Conservation (phyloP, 2,888 invertebrate species). For the Noctua fimbriata region DNA sequence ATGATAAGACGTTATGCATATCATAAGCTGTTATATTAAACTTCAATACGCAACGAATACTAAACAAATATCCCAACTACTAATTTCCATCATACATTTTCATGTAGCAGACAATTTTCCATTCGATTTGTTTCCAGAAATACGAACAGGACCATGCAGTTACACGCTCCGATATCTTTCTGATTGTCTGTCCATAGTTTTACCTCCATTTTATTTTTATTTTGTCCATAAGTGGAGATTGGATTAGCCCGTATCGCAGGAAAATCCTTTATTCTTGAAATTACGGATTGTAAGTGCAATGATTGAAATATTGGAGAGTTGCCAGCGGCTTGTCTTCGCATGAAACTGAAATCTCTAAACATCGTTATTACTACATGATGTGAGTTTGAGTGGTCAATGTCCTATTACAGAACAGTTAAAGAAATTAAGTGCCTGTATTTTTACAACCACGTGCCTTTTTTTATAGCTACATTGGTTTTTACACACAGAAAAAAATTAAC, state of each 20-base stretch:
- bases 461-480: not conserved
- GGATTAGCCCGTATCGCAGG: slow-evolving; percentile 58
- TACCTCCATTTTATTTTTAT: slow-evolving; percentile 62
- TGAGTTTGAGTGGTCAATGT: slow-evolving; percentile 46
- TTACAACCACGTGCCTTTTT: not conserved
- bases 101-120: slow-evolving; percentile 58
- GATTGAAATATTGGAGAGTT: slow-evolving; percentile 50
- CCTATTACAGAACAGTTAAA: slow-evolving; percentile 27
- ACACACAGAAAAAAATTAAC: not conserved
- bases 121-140: slow-evolving; percentile 60
- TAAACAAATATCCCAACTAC: slow-evolving; percentile 11
- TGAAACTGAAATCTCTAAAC: slow-evolving; percentile 42
- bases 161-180: slow-evolving; percentile 65
- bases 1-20: not conserved
- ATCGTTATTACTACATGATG: slow-evolving; percentile 41
- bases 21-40: not conserved
- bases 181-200: slow-evolving; percentile 64
- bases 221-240: slow-evolving; percentile 61
- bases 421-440: slow-evolving; percentile 10
- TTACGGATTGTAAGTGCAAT: slow-evolving; percentile 42
- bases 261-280: slow-evolving; percentile 52
- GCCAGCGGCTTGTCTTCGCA: slow-evolving; percentile 50
- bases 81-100: slow-evolving; percentile 48
- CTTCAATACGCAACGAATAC: not conserved
- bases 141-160: slow-evolving; percentile 59